Evolutionary conservation across 2,797 vertebrate genomes (phyloP).

Genomic region (Neopelma chrysocephalum): DNA sequence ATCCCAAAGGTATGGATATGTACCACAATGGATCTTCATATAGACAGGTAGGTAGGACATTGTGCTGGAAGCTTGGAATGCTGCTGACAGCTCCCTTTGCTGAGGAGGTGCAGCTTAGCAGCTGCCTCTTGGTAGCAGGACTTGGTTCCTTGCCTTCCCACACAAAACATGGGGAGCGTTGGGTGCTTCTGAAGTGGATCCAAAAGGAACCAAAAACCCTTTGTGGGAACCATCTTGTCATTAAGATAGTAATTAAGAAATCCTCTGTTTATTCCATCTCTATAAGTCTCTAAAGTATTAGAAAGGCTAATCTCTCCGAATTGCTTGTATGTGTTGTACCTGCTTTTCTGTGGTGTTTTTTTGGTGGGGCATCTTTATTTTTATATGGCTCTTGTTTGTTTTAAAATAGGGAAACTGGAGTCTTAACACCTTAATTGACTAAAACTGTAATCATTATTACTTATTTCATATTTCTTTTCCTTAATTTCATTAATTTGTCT

Average conservation of each 20-base stretch:
- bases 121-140: background rate
- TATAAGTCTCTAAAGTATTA: background rate
- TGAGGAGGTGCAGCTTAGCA: background rate
- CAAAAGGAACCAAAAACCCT: background rate
- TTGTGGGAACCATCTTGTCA: background rate
- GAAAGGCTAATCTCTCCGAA: background rate
- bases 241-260: background rate
- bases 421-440: background rate
- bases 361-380: accelerated
- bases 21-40: conserved; percentile 83
- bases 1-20: conserved; percentile 90
- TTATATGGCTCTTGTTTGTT: background rate
- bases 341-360: background rate
- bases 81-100: background rate
- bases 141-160: background rate
- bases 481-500: background rate
- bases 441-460: background rate
- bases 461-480: background rate
- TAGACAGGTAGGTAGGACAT: conserved; percentile 79
- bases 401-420: background rate
- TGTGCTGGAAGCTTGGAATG: background rate
- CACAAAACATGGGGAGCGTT: background rate
- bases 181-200: background rate
- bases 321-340: background rate
- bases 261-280: background rate